Percentiles rank a stretch among this genome's conserved stretches.
Evolutionary conservation across 1,140 invertebrate genomes (phyloP).

Genomic region (Venturia canescens): DNA sequence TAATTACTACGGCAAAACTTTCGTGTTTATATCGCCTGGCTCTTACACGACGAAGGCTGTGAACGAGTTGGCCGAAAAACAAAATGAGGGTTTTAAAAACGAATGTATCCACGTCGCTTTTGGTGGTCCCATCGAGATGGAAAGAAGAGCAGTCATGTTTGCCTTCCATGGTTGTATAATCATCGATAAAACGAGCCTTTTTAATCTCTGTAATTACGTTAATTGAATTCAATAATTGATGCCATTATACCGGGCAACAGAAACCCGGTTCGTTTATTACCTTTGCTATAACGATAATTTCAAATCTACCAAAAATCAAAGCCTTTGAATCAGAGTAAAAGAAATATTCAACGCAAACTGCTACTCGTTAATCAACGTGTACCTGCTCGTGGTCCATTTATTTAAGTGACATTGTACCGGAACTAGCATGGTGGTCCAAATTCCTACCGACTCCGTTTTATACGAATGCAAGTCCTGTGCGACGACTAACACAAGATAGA

Average conservation of each 20-base stretch:
- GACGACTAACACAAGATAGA: conserved; percentile 33
- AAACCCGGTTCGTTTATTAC: no score
- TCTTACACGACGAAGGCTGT: conserved; percentile 9
- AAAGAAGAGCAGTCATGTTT: conserved; percentile 8
- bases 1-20: conserved; percentile 48
- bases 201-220: background rate
- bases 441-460: background rate
- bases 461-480: background rate
- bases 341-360: background rate
- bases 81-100: background rate
- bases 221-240: background rate
- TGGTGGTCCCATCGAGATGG: background rate
- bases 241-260: background rate
- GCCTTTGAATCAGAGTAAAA: background rate
- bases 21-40: background rate
- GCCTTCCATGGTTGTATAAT: background rate
- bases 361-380: no score
- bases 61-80: conserved; percentile 1
- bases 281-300: no score
- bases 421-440: background rate
- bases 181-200: background rate
- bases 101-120: conserved; percentile 10
- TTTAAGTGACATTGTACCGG: background rate
- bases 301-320: no score
- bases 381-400: background rate